Evolutionary conservation across 2,888 invertebrate genomes (phyloP), one percentile per base, ranked within the genome.

Genomic region (Chymomyza caudatula): DNA sequence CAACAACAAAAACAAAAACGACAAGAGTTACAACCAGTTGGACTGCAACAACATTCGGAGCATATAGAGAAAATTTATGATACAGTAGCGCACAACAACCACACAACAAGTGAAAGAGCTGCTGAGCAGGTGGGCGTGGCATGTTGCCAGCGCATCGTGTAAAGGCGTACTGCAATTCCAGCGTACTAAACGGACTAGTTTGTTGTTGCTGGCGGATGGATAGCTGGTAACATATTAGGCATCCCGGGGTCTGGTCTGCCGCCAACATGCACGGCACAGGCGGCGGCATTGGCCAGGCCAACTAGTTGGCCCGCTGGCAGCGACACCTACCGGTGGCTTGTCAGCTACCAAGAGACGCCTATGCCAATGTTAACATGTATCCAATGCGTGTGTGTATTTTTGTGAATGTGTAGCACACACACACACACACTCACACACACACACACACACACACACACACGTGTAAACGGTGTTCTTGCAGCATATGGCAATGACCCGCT

Each of bases 401-500:
- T n/a, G n/a, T n/a, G n/a, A n/a, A n/a, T n/a, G n/a, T n/a, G n/a
- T n/a, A n/a, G n/a, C n/a, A n/a, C n/a, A n/a, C n/a, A n/a, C n/a
- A n/a, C n/a, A n/a, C 23, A 5, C 29, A 37, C 11, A 37, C 29
- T 11, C 29, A 2, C 25, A 25, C 25, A 25, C 5, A 25, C 29
- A 8, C 29, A 8, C 6, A 29, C 3, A 5, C 29, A 29, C 29
- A 37, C 2, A 11, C 29, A 37, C 29, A 4, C 11, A 11, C 29
- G 29, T 11, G 11, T 37, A 37, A 37, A 37, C 11, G 29, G 8
- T 11, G 29, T 11, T 37, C 29, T 37, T 37, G 29, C 29, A 29
- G 44, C 68, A 67, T 61, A 52, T 67, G 72, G 67, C 69, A 77
- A 71, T 77, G 71, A 69, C 66, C 74, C 60, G 55, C 63, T 55